A percentile compares a stretch with the other conserved stretches of the same genome.
Conservation (phyloP, 1,140 invertebrate species). For the Musca vetustissima region DNA sequence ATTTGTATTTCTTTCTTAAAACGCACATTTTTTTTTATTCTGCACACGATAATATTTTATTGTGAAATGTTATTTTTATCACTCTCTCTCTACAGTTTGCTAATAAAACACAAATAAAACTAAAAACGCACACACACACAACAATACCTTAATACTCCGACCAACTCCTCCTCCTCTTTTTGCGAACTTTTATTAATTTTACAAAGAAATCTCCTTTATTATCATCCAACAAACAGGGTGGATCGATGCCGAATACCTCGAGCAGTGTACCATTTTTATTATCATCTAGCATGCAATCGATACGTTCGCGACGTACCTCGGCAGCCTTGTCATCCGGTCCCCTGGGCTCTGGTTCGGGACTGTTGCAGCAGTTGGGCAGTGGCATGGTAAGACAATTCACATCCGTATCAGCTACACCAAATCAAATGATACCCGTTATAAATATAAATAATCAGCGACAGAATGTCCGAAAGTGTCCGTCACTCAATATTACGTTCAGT, state of each 20-base stretch:
- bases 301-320: conserved; percentile 76
- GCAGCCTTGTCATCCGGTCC: conserved; percentile 60
- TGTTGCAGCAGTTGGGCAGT: conserved; percentile 80
- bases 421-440: conserved; percentile 49
- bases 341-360: conserved; percentile 65
- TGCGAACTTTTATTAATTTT: conserved; percentile 45
- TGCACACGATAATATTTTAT: conserved; percentile 26
- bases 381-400: conserved; percentile 82
- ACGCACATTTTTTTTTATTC: conserved; percentile 27
- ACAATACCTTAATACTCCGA: neutral
- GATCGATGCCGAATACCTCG: conserved; percentile 84
- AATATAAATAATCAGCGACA: conserved; percentile 62
- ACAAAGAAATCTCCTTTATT: conserved; percentile 56
- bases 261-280: conserved; percentile 82
- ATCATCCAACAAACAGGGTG: conserved; percentile 65
- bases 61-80: neutral
- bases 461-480: conserved; percentile 78
- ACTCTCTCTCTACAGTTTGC: too few relatives aligned
- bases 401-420: conserved; percentile 61
- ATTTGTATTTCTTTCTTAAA: neutral
- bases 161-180: neutral
- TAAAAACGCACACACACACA: neutral
- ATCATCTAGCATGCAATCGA: conserved; percentile 79
- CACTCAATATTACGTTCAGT: conserved; percentile 67
- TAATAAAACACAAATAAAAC: too few relatives aligned